A percentile compares a stretch with the other conserved stretches of the same genome.
Evolutionary conservation across 2,797 vertebrate genomes (phyloP).

Genomic region (Bradypodion pumilum): DNA sequence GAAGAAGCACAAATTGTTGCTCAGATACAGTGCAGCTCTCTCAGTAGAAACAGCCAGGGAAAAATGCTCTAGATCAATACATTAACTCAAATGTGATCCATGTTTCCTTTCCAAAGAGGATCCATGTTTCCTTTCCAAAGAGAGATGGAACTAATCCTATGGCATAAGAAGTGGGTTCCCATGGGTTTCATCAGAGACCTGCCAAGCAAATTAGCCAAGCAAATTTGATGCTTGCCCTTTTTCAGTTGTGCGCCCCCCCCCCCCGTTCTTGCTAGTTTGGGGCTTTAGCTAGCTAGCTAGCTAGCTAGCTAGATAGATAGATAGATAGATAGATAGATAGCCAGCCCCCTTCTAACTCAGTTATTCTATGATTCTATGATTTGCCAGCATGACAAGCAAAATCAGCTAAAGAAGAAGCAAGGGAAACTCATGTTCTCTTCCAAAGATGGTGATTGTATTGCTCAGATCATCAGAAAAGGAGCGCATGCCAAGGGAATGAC

Average conservation of each 20-base stretch:
- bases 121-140: too few species aligned
- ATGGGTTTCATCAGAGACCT: background rate
- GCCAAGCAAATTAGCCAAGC: background rate
- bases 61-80: background rate
- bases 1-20: background rate
- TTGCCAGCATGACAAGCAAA: constrained; percentile 64
- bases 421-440: constrained; percentile 40
- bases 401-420: constrained; percentile 45
- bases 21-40: background rate
- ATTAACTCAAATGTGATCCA: background rate
- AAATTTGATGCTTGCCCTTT: background rate
- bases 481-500: constrained; percentile 61
- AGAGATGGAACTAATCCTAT: background rate
- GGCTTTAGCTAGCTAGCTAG: too few species aligned
- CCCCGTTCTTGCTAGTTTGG: background rate
- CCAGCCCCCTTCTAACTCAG: too few species aligned
- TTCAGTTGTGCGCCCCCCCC: background rate
- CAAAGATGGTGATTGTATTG: constrained; percentile 48
- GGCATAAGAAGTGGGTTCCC: background rate
- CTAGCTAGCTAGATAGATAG: too few species aligned
- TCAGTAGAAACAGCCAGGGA: background rate
- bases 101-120: too few species aligned
- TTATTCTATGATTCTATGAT: too few species aligned
- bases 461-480: constrained; percentile 60
- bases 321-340: too few species aligned